A percentile compares a stretch with the other conserved stretches of the same genome.
Evolutionary conservation across 2,113 vertebrate genomes (phyloP).

Genomic region (Ramphastos sulfuratus): DNA sequence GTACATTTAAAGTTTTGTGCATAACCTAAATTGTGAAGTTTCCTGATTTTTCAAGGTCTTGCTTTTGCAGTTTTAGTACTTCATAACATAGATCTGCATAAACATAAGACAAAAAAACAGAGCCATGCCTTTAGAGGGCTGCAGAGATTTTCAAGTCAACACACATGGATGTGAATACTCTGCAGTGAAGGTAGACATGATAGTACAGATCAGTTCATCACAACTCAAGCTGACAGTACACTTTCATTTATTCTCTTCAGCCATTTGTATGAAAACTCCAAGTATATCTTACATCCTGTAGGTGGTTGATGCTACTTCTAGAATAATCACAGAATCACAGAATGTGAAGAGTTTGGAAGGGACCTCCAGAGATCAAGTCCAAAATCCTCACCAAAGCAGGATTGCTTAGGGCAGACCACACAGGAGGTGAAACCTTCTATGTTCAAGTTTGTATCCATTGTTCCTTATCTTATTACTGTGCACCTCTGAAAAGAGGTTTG

Average conservation of each 20-base stretch:
- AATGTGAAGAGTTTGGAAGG: no score
- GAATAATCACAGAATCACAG: not conserved
- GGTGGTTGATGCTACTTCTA: not conserved
- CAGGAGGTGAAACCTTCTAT: no score
- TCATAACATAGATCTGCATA: not conserved
- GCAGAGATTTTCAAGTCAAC: not conserved
- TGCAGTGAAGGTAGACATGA: accelerated
- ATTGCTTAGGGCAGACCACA: no score
- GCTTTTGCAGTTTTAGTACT: not conserved
- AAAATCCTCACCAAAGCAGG: no score
- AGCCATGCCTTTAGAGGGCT: not conserved
- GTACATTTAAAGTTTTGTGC: not conserved
- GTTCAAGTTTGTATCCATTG: no score
- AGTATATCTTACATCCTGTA: not conserved
- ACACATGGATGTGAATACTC: not conserved
- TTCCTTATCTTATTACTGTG: no score
- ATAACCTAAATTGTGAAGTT: not conserved
- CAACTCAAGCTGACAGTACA: not conserved
- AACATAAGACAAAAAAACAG: not conserved
- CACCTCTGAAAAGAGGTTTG: no score
- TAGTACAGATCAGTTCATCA: not conserved
- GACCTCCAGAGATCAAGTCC: no score
- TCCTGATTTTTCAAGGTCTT: not conserved
- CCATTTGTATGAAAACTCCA: not conserved
- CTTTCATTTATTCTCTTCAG: not conserved